phyloP scores from a whole-genome alignment of 2,113 vertebrate genomes.

The Malurus cyaneus region DNA sequence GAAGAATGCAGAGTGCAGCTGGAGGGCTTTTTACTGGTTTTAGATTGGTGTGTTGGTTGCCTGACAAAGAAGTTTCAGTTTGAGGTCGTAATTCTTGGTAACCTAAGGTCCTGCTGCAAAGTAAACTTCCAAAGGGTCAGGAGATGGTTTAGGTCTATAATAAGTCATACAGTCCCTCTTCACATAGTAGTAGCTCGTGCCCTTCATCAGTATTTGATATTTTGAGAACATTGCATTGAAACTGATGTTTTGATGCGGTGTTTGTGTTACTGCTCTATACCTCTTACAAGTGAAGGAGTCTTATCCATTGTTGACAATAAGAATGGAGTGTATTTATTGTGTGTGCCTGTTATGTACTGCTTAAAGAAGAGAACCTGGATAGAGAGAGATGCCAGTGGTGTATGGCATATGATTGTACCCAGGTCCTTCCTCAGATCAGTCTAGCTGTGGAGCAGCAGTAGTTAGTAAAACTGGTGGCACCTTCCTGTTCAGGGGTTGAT shows the following conservation, averaged over 20 bases:
- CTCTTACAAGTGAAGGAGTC: background rate
- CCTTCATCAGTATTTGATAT: background rate
- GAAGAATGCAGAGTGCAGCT: background rate
- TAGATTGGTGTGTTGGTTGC: background rate
- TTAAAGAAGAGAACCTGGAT: background rate
- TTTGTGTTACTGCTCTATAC: background rate
- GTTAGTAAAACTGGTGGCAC: background rate
- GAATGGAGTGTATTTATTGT: background rate
- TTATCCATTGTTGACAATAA: rapidly evolving
- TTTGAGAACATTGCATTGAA: background rate
- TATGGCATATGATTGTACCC: rapidly evolving
- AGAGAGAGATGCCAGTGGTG: background rate
- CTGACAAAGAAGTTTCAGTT: background rate
- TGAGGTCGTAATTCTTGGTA: background rate
- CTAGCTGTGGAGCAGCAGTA: background rate
- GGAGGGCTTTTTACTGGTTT: background rate
- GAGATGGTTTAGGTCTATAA: background rate
- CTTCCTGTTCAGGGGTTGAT: background rate
- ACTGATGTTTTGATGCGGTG: background rate
- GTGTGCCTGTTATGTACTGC: background rate
- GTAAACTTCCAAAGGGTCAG: background rate
- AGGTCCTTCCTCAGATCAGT: background rate
- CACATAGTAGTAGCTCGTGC: background rate
- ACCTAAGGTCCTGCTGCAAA: background rate
- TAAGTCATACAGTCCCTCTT: background rate